These are phyloP conservation scores for Sicus ferrugineus DNA, from an alignment of 2,888 invertebrate genomes.

Conservation along the genomic window DNA sequence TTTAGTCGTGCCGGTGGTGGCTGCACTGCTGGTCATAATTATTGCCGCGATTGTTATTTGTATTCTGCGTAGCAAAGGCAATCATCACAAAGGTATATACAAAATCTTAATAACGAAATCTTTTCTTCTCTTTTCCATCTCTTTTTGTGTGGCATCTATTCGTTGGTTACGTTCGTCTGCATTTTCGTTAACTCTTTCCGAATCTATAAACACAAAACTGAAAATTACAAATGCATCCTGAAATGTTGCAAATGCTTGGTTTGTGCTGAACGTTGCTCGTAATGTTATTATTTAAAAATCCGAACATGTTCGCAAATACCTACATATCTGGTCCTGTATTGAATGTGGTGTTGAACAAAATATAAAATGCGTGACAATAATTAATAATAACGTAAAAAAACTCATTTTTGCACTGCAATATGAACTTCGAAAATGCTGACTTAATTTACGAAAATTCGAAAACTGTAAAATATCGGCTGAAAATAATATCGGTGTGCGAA, in stretches of 20 bases:
- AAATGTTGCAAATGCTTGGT: slow-evolving; percentile 45
- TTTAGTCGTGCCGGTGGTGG: slow-evolving; percentile 92
- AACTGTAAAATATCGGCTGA: neutral
- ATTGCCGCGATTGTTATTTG: slow-evolving; percentile 93
- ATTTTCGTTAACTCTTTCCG: slow-evolving; percentile 36
- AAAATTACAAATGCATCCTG: slow-evolving; percentile 34
- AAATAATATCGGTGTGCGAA: too few species aligned
- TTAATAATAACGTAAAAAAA: too few species aligned
- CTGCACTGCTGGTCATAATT: slow-evolving; percentile 90
- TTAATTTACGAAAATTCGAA: slow-evolving; percentile 37
- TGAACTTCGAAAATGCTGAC: slow-evolving; percentile 39
- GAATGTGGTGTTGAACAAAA: slow-evolving; percentile 38
- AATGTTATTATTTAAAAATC: slow-evolving; percentile 28
- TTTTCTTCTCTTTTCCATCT: slow-evolving; percentile 52
- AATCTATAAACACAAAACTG: slow-evolving; percentile 12
- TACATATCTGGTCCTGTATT: slow-evolving; percentile 35
- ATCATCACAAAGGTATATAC: slow-evolving; percentile 82
- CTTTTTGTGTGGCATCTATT: slow-evolving; percentile 27
- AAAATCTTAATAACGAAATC: slow-evolving; percentile 52
- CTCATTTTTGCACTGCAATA: slow-evolving; percentile 38
- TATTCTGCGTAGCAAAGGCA: slow-evolving; percentile 85
- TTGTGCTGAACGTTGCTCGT: slow-evolving; percentile 39
- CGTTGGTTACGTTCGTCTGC: slow-evolving; percentile 43
- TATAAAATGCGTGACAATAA: slow-evolving; percentile 35
- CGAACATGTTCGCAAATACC: slow-evolving; percentile 36